Base-by-base conservation (phyloP, 2,113 vertebrate species). In the Axis porcinus region DNA sequence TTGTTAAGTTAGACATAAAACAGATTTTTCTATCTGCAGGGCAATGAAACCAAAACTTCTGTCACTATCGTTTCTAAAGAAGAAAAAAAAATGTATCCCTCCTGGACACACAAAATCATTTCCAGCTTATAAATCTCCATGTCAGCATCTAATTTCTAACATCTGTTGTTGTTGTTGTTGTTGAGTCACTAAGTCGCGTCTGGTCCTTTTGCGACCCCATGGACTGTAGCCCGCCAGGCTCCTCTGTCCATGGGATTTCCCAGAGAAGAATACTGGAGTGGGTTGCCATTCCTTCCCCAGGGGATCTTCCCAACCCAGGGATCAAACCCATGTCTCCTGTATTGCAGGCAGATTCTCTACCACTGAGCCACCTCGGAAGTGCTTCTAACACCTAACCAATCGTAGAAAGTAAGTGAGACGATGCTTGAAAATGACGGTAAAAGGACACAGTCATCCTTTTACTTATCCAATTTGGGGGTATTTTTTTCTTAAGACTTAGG, bases 161-260 rank as follows among this genome's bases (percentile, higher is more conserved):
- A n/a, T 89, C 40, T 40, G 54, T 2, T 55, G 52, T 16, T 9
- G 3, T 58, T 5, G 19, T 70, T 4, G n/a, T 36, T 43, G 36
- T 43, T 43, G 1, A 27, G 70, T 43, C 23, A 76, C 40, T 27
- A 43, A 76, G 70, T 7, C 12, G 1, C 1, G 23, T 43, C 40
- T 0, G 1, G 6, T 27, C 14, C 70, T 43, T 40, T 27, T 14
- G 40, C 0, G 12, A 76, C 25, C 40, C 70, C 2, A 3, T 0
- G 6, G 23, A 43, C 28, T 62, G 30, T 62, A 33, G 60, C 30
- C 60, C 0, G 5, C 12, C 23, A 4, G 40, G 23, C 40, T 43
- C 70, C 70, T 76, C 70, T 43, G 40, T 76, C 70, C 36, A 7
- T 43, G 70, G 70, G 70, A 76, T 43, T 43, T 76, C 40, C 70